Evolutionary conservation across 2,888 invertebrate species (phyloP), one percentile per base, ranked within the genome.

Genomic region (Drosophila picticornis): DNA sequence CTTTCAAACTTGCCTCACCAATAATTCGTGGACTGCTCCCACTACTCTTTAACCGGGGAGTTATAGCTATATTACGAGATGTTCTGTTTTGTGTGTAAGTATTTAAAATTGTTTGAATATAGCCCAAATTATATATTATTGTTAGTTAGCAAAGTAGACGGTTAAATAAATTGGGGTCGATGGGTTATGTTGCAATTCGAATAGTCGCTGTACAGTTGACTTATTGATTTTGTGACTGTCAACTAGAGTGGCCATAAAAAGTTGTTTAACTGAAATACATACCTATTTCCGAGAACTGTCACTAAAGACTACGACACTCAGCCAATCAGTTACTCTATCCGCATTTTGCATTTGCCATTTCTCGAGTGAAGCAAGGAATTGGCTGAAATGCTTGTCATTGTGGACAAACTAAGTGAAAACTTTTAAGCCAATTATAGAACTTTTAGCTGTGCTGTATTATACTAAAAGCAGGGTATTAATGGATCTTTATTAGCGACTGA

Each of bases 1-100:
- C 81, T 71, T 70, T 81, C 66, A 52, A 38, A 61, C 52, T 63
- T 67, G 70, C 70, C 70, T 70, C 69, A 43, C 55, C 76, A 64
- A 80, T 70, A 63, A 76, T 72, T 76, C 43, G 58, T 52, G 36
- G 68, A 27, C 61, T 67, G 40, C 58, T 46, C 34, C n/a, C 9
- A 25, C 16, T 34, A 25, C 52, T 34, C 61, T 62, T 38, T n/a
- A 29, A 48, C 31, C 3, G 2, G 27, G 5, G 1, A 19, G 1
- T 19, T 16, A 25, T 7, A 0, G 25, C 11, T 29, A 11, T 19
- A 16, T 29, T 11, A 5, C 9, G 2, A n/a, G 10, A 4, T 34
- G n/a, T 2, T 52, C 34, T 46, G 43, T 34, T 5, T 2, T 27
- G 9, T 19, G n/a, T 53, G 13, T 11, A 43, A 43, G 1, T 22